Conservation (phyloP, 2,113 vertebrate species). For the Promerops cafer region DNA sequence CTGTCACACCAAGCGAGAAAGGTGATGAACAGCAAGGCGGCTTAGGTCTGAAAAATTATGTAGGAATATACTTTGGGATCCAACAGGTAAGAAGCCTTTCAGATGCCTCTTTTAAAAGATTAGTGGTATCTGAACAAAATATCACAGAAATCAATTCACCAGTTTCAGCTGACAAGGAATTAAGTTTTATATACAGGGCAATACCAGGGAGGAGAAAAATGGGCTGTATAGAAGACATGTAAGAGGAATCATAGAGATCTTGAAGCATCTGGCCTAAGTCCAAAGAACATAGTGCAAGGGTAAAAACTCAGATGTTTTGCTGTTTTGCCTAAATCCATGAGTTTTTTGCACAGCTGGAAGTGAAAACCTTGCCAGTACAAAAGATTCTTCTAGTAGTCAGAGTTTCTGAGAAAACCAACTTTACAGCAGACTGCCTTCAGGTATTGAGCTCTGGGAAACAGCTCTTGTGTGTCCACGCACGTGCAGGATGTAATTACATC, state of each 20-base stretch:
- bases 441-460: not conserved
- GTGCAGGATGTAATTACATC: not conserved
- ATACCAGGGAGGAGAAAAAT: not conserved
- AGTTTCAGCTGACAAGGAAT: not conserved
- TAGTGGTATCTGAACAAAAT: not conserved
- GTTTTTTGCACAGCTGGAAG: not conserved
- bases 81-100: not conserved
- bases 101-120: not conserved
- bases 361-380: not conserved
- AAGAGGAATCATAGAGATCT: not conserved
- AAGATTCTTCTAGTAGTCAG: not conserved
- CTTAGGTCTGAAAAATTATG: not conserved
- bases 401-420: not conserved
- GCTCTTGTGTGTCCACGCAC: not conserved
- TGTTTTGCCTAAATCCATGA: not conserved
- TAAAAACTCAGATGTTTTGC: not conserved
- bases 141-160: not conserved
- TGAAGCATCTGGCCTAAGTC: not conserved
- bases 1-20: not conserved
- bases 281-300: not conserved
- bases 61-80: not conserved
- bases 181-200: not conserved
- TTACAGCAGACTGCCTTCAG: not conserved
- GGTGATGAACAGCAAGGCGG: not conserved
- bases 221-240: fast-evolving